Percentiles rank a stretch among this genome's conserved stretches.
These are phyloP conservation scores for Camponotus fellah DNA, from an alignment of 2,888 invertebrate species.

Conservation along the genomic window DNA sequence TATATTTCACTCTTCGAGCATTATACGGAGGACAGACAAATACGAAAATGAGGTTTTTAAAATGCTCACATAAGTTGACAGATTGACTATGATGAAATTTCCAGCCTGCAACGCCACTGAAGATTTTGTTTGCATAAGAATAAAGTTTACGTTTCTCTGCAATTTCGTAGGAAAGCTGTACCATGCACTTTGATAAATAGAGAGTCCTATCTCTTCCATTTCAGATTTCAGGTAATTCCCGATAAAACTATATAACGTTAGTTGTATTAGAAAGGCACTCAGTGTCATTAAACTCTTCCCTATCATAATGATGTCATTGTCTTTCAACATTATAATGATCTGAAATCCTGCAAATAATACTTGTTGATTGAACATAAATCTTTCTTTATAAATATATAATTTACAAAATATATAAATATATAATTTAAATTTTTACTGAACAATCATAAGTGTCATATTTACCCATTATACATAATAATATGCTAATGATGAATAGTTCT, in stretches of 20 bases:
- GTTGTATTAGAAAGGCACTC: constrained; percentile 64
- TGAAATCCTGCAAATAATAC: constrained; percentile 64
- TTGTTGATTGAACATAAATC: background rate
- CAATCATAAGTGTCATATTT: background rate
- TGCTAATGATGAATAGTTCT: constrained; percentile 18
- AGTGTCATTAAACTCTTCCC: constrained; percentile 62
- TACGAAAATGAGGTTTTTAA: constrained; percentile 61
- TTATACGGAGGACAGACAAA: background rate
- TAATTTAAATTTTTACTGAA: background rate
- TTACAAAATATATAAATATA: background rate
- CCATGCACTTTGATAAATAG: constrained; percentile 68
- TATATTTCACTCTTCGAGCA: background rate
- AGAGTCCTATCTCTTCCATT: constrained; percentile 63
- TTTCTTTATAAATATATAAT: background rate
- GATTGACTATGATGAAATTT: constrained; percentile 66
- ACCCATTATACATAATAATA: constrained; percentile 34
- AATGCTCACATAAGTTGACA: constrained; percentile 65
- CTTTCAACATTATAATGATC: constrained; percentile 63
- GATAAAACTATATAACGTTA: constrained; percentile 68
- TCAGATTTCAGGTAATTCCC: constrained; percentile 71
- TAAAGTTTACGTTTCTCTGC: constrained; percentile 62
- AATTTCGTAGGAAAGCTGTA: constrained; percentile 64
- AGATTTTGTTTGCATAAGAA: constrained; percentile 69
- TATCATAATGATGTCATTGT: constrained; percentile 59
- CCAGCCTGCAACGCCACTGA: constrained; percentile 63